Evolutionary conservation across 2,888 invertebrate species (phyloP), one percentile per base, ranked within the genome.

Genomic region (Tuta absoluta): DNA sequence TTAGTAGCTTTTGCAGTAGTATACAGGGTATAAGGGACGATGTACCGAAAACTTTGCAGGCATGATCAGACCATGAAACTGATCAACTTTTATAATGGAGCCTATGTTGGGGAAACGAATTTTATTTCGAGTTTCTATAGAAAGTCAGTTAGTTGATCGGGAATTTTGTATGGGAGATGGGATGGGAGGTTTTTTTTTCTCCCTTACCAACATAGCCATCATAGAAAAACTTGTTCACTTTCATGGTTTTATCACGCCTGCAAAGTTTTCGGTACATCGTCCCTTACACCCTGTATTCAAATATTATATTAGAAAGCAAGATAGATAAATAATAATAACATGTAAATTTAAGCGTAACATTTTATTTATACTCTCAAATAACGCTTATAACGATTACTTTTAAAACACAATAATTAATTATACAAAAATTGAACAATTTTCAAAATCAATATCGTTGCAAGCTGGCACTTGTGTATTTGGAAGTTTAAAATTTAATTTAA

Each of bases 341-440:
- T 17, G 17, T 45, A n/a, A n/a, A 45, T 45, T 53, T 23, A 24
- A 24, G 51, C 51, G 51, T 23, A 53, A 24, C 21, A 53, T 23
- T 53, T 53, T 53, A 53, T 53, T 53, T 53, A 23, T 53, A 53
- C 23, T 21, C 23, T 53, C 14, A 23, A 33, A 53, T 53, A 53
- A 53, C 23, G 21, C 23, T 14, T 23, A 24, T 23, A 53, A 53
- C 51, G 51, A 53, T 23, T 45, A 53, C 4, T 53, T 51, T 53
- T 53, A 53, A 53, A 23, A 21, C 23, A 14, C 23, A 33, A 33
- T 33, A 33, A 33, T 33, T 53, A 53, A 53, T 23, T 23, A 24
- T 53, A 23, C 51, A 23, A 53, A 49, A 21, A 49, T 49, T 17
- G 5, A 49, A n/a, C 45, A 45, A 41, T 45, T 45, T 17, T 45